Percentiles rank a stretch among this genome's conserved stretches.
These are phyloP conservation scores for Calidris pugnax DNA, from an alignment of 2,113 vertebrate species.

Conservation along the genomic window DNA sequence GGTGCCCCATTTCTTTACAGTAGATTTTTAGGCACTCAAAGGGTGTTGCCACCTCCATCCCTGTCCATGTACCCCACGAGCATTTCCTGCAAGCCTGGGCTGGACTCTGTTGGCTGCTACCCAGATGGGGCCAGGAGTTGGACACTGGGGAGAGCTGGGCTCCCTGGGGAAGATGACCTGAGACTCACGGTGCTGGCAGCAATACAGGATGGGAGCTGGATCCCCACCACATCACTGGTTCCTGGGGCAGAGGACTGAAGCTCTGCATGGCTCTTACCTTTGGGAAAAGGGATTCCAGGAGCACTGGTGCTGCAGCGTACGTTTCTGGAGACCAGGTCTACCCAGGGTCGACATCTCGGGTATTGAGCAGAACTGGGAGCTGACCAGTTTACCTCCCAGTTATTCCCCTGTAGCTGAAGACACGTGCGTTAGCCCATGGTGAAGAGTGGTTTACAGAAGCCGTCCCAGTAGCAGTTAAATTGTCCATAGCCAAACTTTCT, in stretches of 20 bases:
- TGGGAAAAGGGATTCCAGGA: not conserved
- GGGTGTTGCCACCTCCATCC: not conserved
- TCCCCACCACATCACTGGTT: fast-evolving
- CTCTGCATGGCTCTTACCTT: fast-evolving
- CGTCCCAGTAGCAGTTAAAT: not conserved
- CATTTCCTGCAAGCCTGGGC: not conserved
- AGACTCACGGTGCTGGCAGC: fast-evolving
- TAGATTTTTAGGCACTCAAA: not conserved
- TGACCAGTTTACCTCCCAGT: not conserved
- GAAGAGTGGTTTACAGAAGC: not conserved
- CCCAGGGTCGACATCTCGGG: too few species aligned
- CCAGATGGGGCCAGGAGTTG: not conserved
- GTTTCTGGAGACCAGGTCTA: not conserved
- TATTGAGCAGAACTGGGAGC: not conserved
- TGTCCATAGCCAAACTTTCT: not conserved
- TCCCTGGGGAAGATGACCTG: not conserved
- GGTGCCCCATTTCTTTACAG: not conserved
- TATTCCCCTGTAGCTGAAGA: not conserved
- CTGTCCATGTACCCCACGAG: not conserved
- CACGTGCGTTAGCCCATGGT: fast-evolving
- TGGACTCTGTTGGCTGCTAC: not conserved
- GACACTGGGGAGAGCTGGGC: not conserved
- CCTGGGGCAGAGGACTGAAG: not conserved
- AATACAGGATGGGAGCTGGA: fast-evolving
- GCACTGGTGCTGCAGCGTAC: not conserved